Percentiles rank a stretch among this genome's conserved stretches.
These are phyloP conservation scores for Meles meles DNA, from an alignment of 2,113 vertebrate genomes.

Conservation along the genomic window DNA sequence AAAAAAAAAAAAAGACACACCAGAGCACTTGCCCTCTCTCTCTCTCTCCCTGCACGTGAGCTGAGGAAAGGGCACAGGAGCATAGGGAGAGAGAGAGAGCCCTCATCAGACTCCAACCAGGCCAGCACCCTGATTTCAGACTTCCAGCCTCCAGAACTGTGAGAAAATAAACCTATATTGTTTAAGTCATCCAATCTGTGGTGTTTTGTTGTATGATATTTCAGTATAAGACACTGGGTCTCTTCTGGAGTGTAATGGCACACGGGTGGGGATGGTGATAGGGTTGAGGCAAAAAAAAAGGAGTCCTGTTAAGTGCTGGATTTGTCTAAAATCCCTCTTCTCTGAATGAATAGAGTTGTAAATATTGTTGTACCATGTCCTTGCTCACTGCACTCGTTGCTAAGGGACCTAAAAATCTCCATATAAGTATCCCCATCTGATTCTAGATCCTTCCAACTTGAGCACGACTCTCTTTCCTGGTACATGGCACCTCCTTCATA, in stretches of 20 bases:
- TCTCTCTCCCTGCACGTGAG: accelerated
- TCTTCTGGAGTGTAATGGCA: background rate
- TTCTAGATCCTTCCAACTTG: background rate
- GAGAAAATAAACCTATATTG: background rate
- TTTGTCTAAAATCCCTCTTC: background rate
- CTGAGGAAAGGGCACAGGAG: background rate
- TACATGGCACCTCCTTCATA: background rate
- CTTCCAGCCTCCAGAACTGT: background rate
- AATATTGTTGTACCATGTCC: background rate
- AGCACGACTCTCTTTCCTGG: background rate
- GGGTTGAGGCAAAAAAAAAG: background rate
- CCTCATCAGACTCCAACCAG: background rate
- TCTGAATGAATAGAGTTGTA: background rate
- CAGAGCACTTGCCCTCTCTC: background rate
- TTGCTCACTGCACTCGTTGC: background rate
- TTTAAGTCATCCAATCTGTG: background rate
- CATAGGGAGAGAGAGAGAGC: background rate
- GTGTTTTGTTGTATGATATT: background rate
- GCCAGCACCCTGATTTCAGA: background rate
- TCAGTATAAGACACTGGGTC: background rate
- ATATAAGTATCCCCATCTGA: background rate
- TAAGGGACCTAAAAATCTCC: background rate
- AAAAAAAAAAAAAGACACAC: too few species aligned
- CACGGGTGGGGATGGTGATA: background rate
- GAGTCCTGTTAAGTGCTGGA: background rate